These are phyloP conservation scores for Dascillus cervinus DNA, from an alignment of 2,888 invertebrate species.

Conservation along the genomic window DNA sequence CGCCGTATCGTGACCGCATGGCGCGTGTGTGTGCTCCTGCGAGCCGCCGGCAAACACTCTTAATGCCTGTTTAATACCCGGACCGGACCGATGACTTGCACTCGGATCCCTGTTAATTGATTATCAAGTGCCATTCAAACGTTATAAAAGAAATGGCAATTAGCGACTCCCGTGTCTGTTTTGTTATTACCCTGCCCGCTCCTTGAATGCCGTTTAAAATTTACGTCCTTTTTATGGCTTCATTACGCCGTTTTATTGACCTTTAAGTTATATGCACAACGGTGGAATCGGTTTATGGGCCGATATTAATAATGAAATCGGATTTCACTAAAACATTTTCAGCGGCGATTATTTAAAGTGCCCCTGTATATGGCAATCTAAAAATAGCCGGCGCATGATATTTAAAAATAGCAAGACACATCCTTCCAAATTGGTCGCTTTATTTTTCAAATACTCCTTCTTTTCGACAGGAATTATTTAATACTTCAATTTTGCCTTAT, in stretches of 20 bases:
- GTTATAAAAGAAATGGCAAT: conserved; percentile 7
- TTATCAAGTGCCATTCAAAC: conserved; percentile 7
- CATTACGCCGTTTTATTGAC: conserved; percentile 5
- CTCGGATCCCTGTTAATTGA: conserved; percentile 8
- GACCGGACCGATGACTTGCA: conserved; percentile 8
- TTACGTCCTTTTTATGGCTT: conserved; percentile 6
- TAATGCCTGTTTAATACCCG: conserved; percentile 9
- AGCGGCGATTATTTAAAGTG: too few species aligned
- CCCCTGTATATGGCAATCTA: too few species aligned
- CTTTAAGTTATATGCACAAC: too few species aligned
- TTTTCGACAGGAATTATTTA: too few species aligned
- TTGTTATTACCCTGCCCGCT: neutral
- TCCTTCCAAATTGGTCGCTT: too few species aligned
- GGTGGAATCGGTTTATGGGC: too few species aligned
- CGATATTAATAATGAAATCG: too few species aligned
- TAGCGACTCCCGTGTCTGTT: conserved; percentile 4
- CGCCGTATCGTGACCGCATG: conserved; percentile 7
- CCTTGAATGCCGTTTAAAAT: neutral
- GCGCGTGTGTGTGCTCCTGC: conserved; percentile 8
- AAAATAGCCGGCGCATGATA: too few species aligned
- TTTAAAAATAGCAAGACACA: too few species aligned
- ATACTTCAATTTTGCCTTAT: too few species aligned
- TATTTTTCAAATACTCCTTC: too few species aligned
- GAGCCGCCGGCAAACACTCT: conserved; percentile 8
- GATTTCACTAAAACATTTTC: too few species aligned